phyloP scores from a whole-genome alignment of 1,140 invertebrate species.

The Caenorhabditis remanei region DNA sequence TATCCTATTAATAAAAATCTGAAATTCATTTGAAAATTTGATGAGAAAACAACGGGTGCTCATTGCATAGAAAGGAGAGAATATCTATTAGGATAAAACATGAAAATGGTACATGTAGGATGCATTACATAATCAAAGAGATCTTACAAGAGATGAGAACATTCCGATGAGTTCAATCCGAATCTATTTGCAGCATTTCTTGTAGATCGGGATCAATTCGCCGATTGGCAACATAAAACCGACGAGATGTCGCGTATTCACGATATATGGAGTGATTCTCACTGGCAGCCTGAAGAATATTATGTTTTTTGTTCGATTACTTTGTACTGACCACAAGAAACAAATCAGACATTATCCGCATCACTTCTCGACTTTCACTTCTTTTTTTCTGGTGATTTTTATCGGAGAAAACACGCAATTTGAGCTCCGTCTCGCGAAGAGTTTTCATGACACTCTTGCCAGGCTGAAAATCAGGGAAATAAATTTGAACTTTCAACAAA shows the following conservation, averaged over 20 bases:
- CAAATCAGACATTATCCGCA: neutral
- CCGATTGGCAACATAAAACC: neutral
- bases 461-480: neutral
- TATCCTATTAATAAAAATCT: neutral
- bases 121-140: too few species aligned
- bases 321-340: neutral
- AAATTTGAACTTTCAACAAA: too few species aligned
- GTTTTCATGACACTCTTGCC: neutral
- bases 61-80: too few species aligned
- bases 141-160: too few species aligned
- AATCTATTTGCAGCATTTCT: neutral
- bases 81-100: too few species aligned
- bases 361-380: neutral
- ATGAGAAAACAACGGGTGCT: too few species aligned
- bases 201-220: neutral
- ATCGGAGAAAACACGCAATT: neutral
- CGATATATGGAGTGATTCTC: slow-evolving; percentile 6
- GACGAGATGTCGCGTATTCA: slow-evolving; percentile 5
- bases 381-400: neutral
- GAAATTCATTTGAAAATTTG: too few species aligned
- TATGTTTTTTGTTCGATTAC: neutral
- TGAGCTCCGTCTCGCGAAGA: neutral
- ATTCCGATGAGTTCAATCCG: neutral
- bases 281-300: neutral
- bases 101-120: too few species aligned